Conservation (phyloP, 2,888 invertebrate genomes). For the Campaea margaritaria region DNA sequence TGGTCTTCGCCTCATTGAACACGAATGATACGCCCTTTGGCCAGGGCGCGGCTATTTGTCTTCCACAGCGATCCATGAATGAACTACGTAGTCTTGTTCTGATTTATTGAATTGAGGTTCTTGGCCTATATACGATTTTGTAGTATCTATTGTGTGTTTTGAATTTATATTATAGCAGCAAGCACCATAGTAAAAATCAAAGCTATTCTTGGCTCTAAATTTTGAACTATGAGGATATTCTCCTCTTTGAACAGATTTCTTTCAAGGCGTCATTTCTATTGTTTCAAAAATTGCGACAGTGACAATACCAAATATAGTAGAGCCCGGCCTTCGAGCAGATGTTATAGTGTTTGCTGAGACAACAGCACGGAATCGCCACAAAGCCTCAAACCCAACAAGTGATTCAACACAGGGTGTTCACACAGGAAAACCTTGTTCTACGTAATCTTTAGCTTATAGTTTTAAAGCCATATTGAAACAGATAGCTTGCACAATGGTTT, state of each 20-base stretch:
- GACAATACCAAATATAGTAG: constrained; percentile 26
- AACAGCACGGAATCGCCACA: constrained; percentile 41
- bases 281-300: constrained; percentile 28
- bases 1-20: constrained; percentile 57
- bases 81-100: constrained; percentile 43
- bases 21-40: constrained; percentile 55
- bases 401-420: constrained; percentile 30
- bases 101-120: constrained; percentile 19
- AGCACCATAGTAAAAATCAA: too few relatives aligned
- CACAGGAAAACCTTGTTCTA: constrained; percentile 31
- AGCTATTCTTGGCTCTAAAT: too few relatives aligned
- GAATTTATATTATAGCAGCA: too few relatives aligned
- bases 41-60: constrained; percentile 57
- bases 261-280: constrained; percentile 11
- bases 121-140: constrained; percentile 7
- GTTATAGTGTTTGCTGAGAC: constrained; percentile 52
- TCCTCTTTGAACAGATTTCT: constrained; percentile 4
- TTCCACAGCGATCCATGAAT: constrained; percentile 57
- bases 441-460: constrained; percentile 27
- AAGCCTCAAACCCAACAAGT: constrained; percentile 31
- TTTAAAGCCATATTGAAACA: constrained; percentile 12
- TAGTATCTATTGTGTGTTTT: not conserved
- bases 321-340: constrained; percentile 35
- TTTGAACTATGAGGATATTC: not conserved
- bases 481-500: constrained; percentile 22